Base-by-base conservation (phyloP, 2,113 vertebrate genomes). In the Leucopsar rothschildi region DNA sequence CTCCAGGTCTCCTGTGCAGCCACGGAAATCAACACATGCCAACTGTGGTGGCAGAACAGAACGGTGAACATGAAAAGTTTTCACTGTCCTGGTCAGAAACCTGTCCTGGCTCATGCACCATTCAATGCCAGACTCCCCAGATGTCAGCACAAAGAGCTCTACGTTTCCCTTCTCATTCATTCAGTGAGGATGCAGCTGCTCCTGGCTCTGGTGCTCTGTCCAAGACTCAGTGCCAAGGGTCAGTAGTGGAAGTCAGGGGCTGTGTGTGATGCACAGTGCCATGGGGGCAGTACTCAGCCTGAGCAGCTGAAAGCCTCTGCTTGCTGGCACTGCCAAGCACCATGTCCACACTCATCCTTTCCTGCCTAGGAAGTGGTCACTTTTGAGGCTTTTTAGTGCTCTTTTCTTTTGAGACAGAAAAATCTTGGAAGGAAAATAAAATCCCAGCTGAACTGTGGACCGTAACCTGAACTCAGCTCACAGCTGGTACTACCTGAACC, bases 401-500 rank as follows among this genome's bases (percentile, higher is more conserved):
- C 16, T 76, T 75, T 45, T 24, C 35, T 82, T 78, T 39, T 52
- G 42, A 82, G 37, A 65, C 28, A 78, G 79, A 65, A 90, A 68
- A 53, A 65, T 61, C 42, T 70, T 85, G 53, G 45, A 90, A 92
- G 50, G 56, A 56, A 92, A 84, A 87, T 60, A 55, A 87, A 89
- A 80, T 13, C 72, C 25, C 66, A 80, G 3, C 22, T 42, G 39
- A 83, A 59, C 35, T 55, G 42, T 25, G 59, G 57, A 63, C 15
- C 1, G 5, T 45, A 80, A 76, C 17, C 33, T 77, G 50, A 76
- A 69, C 55, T 72, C 55, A 50, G 49, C 47, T 86, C 37, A 59
- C 70, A 81, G 9, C 79, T 81, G 44, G 53, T 47, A 15, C 16
- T 65, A 42, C 47, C 57, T 79, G 66, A 86, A 37, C 50, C 91